Base-by-base conservation (phyloP, 2,113 vertebrate genomes). In the Alces alces region DNA sequence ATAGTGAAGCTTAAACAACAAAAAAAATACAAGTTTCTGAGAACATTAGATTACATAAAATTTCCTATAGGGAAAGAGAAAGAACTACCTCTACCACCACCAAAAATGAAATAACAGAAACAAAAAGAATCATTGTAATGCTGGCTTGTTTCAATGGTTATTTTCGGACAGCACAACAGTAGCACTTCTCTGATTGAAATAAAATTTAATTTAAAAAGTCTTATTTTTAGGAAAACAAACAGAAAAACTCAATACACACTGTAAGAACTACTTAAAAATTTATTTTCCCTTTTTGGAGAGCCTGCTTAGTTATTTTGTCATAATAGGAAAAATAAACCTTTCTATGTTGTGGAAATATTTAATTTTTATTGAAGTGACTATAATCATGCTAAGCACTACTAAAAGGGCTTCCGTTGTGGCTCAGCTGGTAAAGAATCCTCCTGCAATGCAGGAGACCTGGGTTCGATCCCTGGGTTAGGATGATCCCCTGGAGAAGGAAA, bases 181-280 rank as follows among this genome's bases (percentile, higher is more conserved):
- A 50, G 36, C 25, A 52, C 4, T 50, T 86, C 36, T 92, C 13
- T 86, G 36, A 87, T 58, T 93, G 52, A 93, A 96, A 50, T 84
- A 87, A 80, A 73, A 52, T 91, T 86, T 54, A 60, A 55, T 93
- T 97, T 39, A 45, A 90, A 90, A 91, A 80, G 52, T 84, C n/a
- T 95, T 89, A n/a, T 36, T 94, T 97, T 84, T 61, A 55, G 21
- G 82, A 2, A 88, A 91, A 85, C 21, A 96, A 83, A 88, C 54
- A 94, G 33, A 89, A 96, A 78, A 76, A 52, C 39, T 61, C 86
- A 57, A 55, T 95, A 78, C 5, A 90, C 12, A 50, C 17, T 57
- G 1, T 85, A 83, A 92, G 66, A 93, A 92, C 47, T 76, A 27
- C 17, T 43, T 93, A 87, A 96, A 95, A 79, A 55, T 91, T 64